phyloP scores from a whole-genome alignment of 2,113 vertebrate species.

The Bungarus multicinctus region DNA sequence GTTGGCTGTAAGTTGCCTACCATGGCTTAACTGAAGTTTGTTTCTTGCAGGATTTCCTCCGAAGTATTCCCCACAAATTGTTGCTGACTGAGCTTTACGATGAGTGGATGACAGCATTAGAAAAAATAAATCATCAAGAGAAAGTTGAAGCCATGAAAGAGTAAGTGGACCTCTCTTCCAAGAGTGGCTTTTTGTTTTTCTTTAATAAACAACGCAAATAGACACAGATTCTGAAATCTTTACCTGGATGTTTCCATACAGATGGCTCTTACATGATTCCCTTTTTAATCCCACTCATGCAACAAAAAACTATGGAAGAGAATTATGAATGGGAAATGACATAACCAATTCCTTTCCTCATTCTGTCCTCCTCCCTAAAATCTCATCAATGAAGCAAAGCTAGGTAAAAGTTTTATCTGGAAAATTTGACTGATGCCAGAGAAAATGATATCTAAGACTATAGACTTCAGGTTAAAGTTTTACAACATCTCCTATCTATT shows the following conservation, averaged over 20 bases:
- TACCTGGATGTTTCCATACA: background rate
- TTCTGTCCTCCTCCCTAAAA: background rate
- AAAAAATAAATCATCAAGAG: constrained; percentile 67
- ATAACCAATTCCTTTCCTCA: background rate
- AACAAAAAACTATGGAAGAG: background rate
- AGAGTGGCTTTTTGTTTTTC: background rate
- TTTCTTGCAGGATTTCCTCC: constrained; percentile 84
- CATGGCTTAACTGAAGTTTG: background rate
- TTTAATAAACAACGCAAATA: background rate
- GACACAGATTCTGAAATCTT: background rate
- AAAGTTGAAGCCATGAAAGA: constrained; percentile 74
- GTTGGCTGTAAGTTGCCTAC: background rate
- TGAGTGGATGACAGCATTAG: constrained; percentile 83
- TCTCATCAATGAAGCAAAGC: background rate
- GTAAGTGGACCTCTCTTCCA: constrained; percentile 68
- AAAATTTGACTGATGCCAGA: background rate
- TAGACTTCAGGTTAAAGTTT: background rate
- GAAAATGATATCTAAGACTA: background rate
- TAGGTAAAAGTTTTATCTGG: background rate
- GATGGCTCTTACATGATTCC: background rate
- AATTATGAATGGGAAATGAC: background rate
- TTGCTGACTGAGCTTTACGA: constrained; percentile 79
- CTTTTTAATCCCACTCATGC: background rate
- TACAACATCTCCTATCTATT: background rate
- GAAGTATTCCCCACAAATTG: constrained; percentile 87